Evolutionary conservation across 2,888 invertebrate genomes (phyloP).

Genomic region (Drosophila neotestacea): DNA sequence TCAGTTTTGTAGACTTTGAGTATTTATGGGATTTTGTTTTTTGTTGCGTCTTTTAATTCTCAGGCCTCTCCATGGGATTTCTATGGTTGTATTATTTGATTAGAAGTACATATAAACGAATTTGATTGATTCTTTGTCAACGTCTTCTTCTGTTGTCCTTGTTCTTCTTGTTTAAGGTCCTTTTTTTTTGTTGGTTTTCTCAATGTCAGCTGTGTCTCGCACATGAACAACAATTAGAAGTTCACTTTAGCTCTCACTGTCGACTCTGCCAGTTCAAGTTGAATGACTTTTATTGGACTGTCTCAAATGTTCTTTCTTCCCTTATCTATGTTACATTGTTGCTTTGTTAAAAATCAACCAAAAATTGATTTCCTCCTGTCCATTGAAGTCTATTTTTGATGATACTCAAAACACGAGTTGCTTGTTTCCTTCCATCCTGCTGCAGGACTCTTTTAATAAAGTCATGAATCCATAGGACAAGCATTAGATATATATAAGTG

Average conservation of each 20-base stretch:
- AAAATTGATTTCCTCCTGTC: constrained; percentile 61
- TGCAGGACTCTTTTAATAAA: constrained; percentile 4
- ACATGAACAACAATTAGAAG: constrained; percentile 57
- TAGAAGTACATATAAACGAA: constrained; percentile 33
- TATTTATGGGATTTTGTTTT: constrained; percentile 22
- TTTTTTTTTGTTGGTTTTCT: constrained; percentile 10
- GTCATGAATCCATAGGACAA: constrained; percentile 7
- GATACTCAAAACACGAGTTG: constrained; percentile 1
- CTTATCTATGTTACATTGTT: neutral
- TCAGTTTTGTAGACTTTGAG: constrained; percentile 34
- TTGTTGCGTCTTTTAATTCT: constrained; percentile 23
- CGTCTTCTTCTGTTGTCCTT: constrained; percentile 2
- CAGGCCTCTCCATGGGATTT: constrained; percentile 9
- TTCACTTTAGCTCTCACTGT: constrained; percentile 27
- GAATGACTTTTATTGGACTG: constrained; percentile 46
- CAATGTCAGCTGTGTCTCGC: constrained; percentile 24
- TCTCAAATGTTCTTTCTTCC: neutral
- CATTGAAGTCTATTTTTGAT: constrained; percentile 23
- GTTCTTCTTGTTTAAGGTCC: neutral
- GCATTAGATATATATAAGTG: constrained; percentile 9
- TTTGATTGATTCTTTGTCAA: constrained; percentile 56
- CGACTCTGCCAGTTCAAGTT: constrained; percentile 37
- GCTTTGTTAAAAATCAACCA: constrained; percentile 38
- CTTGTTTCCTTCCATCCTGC: constrained; percentile 13
- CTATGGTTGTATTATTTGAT: constrained; percentile 56